Conservation (phyloP, 2,888 invertebrate genomes). For the Acanthococcus lagerstroemiae region DNA sequence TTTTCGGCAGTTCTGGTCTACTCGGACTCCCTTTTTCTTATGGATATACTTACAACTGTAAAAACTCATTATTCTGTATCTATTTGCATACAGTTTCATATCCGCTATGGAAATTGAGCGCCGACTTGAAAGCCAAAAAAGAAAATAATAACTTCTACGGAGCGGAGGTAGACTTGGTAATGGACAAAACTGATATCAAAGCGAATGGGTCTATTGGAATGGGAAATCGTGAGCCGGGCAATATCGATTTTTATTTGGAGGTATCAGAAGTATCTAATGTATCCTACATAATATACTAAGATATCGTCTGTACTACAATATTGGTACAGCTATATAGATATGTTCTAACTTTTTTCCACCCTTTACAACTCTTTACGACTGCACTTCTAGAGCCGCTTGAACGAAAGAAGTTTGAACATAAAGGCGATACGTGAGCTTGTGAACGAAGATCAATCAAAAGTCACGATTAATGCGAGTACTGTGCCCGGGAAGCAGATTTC, state of each 20-base stretch:
- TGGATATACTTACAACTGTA: no score
- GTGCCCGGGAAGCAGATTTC: slow-evolving; percentile 16
- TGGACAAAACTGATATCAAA: slow-evolving; percentile 17
- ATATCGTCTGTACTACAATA: no score
- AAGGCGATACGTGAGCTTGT: slow-evolving; percentile 9
- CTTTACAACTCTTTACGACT: no score
- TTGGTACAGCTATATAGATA: not conserved
- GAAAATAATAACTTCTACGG: slow-evolving; percentile 7
- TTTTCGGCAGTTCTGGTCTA: not conserved
- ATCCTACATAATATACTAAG: no score
- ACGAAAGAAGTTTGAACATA: slow-evolving; percentile 10
- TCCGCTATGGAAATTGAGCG: slow-evolving; percentile 15
- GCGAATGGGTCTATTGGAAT: slow-evolving; percentile 18
- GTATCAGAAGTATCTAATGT: no score
- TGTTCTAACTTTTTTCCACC: not conserved
- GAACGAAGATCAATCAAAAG: slow-evolving; percentile 13
- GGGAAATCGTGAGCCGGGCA: slow-evolving; percentile 8
- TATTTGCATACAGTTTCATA: no score
- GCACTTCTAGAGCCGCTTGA: slow-evolving; percentile 10
- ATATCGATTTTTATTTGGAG: slow-evolving; percentile 7
- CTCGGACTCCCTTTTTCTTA: no score
- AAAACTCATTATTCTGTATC: no score
- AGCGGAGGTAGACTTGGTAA: not conserved
- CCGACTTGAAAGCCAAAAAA: not conserved
- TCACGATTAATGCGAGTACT: not conserved